Conservation (phyloP, 2,888 invertebrate genomes). For the Thecophora atra region DNA sequence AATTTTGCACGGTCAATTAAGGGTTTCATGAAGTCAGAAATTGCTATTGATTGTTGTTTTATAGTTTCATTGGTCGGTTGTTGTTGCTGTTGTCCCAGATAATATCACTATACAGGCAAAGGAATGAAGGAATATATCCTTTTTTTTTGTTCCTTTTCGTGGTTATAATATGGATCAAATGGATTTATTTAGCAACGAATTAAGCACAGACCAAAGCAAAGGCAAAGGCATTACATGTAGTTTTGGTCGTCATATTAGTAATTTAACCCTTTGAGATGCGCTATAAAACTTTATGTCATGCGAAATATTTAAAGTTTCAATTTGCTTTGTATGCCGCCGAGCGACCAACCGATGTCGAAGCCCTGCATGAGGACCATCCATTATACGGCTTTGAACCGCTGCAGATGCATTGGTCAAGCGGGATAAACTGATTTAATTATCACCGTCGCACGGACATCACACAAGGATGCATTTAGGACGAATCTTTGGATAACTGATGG, state of each 20-base stretch:
- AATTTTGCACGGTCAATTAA: background rate
- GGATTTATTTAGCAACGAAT: no score
- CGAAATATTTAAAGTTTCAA: background rate
- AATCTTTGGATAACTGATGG: background rate
- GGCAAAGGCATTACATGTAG: background rate
- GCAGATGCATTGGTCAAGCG: constrained; percentile 9
- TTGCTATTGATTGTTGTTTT: no score
- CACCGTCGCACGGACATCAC: constrained; percentile 10
- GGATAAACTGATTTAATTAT: constrained; percentile 29
- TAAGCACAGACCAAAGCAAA: background rate
- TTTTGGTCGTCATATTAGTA: background rate
- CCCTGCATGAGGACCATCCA: background rate
- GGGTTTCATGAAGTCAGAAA: background rate
- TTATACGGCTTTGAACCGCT: background rate
- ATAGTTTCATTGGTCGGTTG: no score
- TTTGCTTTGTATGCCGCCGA: background rate
- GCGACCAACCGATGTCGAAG: background rate
- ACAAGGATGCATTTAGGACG: background rate
- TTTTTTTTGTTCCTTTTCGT: no score
- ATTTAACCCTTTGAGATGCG: background rate
- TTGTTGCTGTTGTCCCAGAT: no score
- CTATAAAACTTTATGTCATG: background rate
- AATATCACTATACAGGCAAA: no score
- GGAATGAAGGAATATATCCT: no score
- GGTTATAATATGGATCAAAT: no score